Evolutionary conservation across 2,797 vertebrate species (phyloP), one percentile per base, ranked within the genome.

Genomic region (Fistularia tabacaria): DNA sequence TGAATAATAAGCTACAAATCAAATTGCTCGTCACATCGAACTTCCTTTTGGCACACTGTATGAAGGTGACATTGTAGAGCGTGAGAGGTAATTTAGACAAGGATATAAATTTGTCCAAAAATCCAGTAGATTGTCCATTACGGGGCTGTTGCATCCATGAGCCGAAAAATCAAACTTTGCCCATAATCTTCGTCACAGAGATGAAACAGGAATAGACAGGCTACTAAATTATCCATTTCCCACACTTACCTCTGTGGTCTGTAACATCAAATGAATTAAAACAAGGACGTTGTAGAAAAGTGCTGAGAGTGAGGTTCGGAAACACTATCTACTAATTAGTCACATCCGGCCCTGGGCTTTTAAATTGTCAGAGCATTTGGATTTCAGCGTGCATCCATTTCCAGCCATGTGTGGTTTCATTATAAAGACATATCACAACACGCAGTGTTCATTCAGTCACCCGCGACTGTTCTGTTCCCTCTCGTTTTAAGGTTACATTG

Each of bases 321-420:
- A 74, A 64, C 62, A 48, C 47, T 74, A 50, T 66, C 67, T 70
- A 51, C 69, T 79, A 71, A 83, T 85, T 81, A 76, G 59, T 44
- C 49, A 51, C 51, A 64, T 45, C 51, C 36, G 47, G 55, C 64
- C 54, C 39, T 45, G 46, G 69, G 73, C 62, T 69, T 69, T 58
- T n/a, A 73, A 65, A 77, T 59, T 49, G 25, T 25, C 25, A 25
- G 25, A 25, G 25, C 25, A 25, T 25, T 25, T 25, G 25, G 25
- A 25, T 25, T 25, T 25, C 5, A 25, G 25, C 25, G 25, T 57
- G 54, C 43, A 54, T 69, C 44, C 46, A 44, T 39, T 36, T 63
- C 51, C 66, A 38, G 25, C 37, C 46, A 57, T 3, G 12, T 56
- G 53, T 9, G 15, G 14, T 1, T 46, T 7, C 45, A 13, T 46